Percentiles rank a stretch among this genome's conserved stretches.
Evolutionary conservation across 2,888 invertebrate genomes (phyloP).

Genomic region (Microctonus hyperodae): DNA sequence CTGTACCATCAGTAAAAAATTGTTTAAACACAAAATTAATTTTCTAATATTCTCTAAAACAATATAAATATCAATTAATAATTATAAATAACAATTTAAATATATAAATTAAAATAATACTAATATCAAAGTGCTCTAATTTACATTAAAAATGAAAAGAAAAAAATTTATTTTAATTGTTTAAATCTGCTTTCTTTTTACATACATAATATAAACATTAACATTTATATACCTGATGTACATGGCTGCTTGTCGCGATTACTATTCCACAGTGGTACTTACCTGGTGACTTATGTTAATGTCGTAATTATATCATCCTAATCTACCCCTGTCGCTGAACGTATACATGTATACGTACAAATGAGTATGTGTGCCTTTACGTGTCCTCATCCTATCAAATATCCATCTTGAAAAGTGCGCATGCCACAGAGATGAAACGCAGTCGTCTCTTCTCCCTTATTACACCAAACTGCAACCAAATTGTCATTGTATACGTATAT

Average conservation of each 20-base stretch:
- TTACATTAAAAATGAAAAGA: no score
- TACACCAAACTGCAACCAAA: not conserved
- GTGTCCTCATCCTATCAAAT: slow-evolving; percentile 61
- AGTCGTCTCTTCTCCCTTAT: not conserved
- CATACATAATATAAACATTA: no score
- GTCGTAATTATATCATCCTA: slow-evolving; percentile 63
- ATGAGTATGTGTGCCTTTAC: slow-evolving; percentile 49
- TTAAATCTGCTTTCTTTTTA: no score
- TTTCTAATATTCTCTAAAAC: no score
- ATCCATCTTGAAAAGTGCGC: slow-evolving; percentile 61
- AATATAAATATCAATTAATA: no score
- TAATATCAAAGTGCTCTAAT: no score
- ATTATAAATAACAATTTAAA: no score
- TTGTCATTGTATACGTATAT: not conserved
- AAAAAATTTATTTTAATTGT: no score
- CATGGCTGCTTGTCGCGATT: slow-evolving; percentile 57
- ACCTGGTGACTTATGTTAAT: slow-evolving; percentile 62
- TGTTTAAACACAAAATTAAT: no score
- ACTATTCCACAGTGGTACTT: slow-evolving; percentile 58
- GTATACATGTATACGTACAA: not conserved
- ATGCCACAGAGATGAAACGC: slow-evolving; percentile 45
- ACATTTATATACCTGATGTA: not conserved
- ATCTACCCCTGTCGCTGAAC: slow-evolving; percentile 55
- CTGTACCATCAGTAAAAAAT: no score
- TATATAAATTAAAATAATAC: no score